Base-by-base conservation (phyloP, 2,113 vertebrate genomes). In the Mormyrus lacerda region DNA sequence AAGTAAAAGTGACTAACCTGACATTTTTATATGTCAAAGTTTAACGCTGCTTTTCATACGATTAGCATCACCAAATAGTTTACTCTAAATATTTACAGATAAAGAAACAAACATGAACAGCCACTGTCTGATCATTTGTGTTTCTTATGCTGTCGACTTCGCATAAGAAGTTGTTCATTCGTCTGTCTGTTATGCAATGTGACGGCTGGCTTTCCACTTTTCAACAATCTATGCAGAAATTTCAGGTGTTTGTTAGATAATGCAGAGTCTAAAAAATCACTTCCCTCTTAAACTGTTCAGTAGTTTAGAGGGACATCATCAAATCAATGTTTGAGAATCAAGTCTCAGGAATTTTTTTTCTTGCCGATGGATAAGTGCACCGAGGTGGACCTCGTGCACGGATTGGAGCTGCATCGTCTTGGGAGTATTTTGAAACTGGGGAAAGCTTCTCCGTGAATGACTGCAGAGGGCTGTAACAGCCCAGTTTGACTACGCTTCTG, bases 141-240 rank as follows among this genome's bases (percentile, higher is more conserved):
- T 84, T 79, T 83, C 35, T n/a, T 82, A 27, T 51, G 17, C 27
- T 27, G 4, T 44, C 85, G 24, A 27, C 13, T 51, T 47, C 5
- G 17, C 51, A 55, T 55, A 55, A 55, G 51, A 55, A 55, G 19
- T 45, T 61, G 24, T 27, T 84, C 27, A 27, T 61, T 47, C 5
- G 7, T 19, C 61, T 47, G 51, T 88, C 61, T 73, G 31, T n/a
- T 17, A 65, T 15, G 42, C 24, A 47, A 1, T 15, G 35, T 73
- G 51, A 47, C 10, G 3, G 19, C 19, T 31, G 42, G 35, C 61
- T 45, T 88, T 88, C 51, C 55, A 61, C 35, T 58, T 13, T 55
- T n/a, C 21, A 65, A n/a, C 31, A 65, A 61, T 61, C 79, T 89
- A 53, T 89, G 88, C 88, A 89, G 88, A 89, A 55, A 89, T 65